These are phyloP conservation scores for Crossocerus cetratus DNA, from an alignment of 2,888 invertebrate species.

Conservation along the genomic window DNA sequence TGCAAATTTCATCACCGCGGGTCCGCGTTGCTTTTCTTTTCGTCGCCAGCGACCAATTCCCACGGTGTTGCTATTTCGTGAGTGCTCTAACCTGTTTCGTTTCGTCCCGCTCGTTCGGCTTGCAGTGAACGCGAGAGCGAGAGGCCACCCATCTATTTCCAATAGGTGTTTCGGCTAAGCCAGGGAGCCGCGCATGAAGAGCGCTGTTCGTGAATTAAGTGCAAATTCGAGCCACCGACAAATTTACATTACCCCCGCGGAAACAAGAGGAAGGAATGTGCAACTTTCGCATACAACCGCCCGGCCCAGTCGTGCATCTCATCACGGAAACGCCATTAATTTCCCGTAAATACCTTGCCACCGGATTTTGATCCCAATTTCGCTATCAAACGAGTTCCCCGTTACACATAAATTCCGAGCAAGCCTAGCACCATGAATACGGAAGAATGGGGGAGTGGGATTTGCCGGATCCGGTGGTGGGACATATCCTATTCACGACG, in stretches of 20 bases:
- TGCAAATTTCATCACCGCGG: conserved; percentile 45
- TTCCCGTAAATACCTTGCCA: conserved; percentile 31
- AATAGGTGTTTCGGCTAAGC: conserved; percentile 8
- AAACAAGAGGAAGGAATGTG: not conserved
- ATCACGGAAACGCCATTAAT: conserved; percentile 37
- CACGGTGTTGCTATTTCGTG: conserved; percentile 34
- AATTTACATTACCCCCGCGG: conserved; percentile 31
- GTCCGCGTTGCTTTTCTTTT: conserved; percentile 13
- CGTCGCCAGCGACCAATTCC: conserved; percentile 24
- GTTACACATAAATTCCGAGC: conserved; percentile 9
- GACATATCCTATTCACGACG: conserved; percentile 2
- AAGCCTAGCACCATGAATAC: not conserved
- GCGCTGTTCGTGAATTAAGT: conserved; percentile 32
- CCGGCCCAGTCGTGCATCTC: conserved; percentile 3
- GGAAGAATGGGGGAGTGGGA: not conserved
- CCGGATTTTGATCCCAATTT: conserved; percentile 28
- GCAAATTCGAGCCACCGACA: conserved; percentile 22
- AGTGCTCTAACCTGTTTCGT: conserved; percentile 6
- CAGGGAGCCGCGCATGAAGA: conserved; percentile 25
- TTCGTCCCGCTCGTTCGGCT: not conserved
- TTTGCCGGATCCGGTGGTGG: not conserved
- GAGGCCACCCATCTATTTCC: not conserved
- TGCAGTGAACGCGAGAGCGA: no score
- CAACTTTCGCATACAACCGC: conserved; percentile 30
- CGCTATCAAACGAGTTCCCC: conserved; percentile 5